Evolutionary conservation across 2,888 invertebrate species (phyloP).

Genomic region (Cyclophora albipunctata): DNA sequence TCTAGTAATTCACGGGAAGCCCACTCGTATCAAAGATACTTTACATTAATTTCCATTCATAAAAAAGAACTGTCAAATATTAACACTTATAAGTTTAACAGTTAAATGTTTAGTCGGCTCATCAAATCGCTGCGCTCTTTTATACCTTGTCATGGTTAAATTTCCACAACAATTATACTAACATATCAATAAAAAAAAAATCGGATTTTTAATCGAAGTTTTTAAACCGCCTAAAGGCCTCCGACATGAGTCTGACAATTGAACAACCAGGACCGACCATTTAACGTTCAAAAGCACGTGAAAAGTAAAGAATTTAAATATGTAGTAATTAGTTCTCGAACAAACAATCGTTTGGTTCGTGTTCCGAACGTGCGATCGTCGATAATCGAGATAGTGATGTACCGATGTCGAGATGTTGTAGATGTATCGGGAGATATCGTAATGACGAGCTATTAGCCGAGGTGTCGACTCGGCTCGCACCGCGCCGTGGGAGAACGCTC

Average conservation of each 20-base stretch:
- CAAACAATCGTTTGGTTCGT: slow-evolving; percentile 56
- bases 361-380: slow-evolving; percentile 43
- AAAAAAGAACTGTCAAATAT: slow-evolving; percentile 20
- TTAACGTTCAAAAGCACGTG: slow-evolving; percentile 6
- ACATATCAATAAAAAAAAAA: no score
- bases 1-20: slow-evolving; percentile 39
- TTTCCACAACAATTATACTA: no score
- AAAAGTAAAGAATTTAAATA: slow-evolving; percentile 22
- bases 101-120: no score
- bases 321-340: slow-evolving; percentile 18
- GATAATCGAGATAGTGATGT: slow-evolving; percentile 57
- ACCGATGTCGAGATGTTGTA: slow-evolving; percentile 35
- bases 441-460: slow-evolving; percentile 65
- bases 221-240: no score
- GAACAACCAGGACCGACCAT: no score
- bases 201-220: no score
- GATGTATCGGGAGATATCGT: slow-evolving; percentile 66
- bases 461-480: slow-evolving; percentile 44
- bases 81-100: slow-evolving; percentile 1
- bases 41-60: slow-evolving; percentile 53
- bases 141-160: no score
- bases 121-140: no score
- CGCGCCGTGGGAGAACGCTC: slow-evolving; percentile 62
- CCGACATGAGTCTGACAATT: no score
- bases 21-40: slow-evolving; percentile 34